Evolutionary conservation across 1,140 invertebrate species (phyloP).

Genomic region (Akabosia matsudoensis): DNA sequence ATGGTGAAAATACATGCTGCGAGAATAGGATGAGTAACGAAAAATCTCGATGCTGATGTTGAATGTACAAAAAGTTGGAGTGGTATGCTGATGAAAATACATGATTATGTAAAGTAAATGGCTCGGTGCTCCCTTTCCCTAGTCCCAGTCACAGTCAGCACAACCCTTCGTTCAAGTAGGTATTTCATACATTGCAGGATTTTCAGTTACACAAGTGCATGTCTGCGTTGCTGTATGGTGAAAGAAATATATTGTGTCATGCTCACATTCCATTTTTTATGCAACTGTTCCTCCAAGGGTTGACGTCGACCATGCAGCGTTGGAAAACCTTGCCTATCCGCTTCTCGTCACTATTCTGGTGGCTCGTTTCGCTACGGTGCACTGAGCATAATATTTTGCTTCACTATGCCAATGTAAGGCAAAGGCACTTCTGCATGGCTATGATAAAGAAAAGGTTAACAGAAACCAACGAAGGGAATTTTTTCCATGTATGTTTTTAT

Average conservation of each 20-base stretch:
- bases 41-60: constrained; percentile 21
- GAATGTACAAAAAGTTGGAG: not conserved
- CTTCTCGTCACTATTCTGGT: not conserved
- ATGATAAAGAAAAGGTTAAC: not conserved
- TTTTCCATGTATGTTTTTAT: not conserved
- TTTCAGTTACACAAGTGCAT: not conserved
- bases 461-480: not conserved
- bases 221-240: not conserved
- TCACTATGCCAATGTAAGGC: not conserved
- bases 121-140: not conserved
- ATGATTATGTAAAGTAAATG: not conserved
- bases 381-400: constrained; percentile 1
- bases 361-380: constrained; percentile 12
- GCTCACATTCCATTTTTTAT: constrained; percentile 7
- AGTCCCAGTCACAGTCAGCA: not conserved
- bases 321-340: not conserved
- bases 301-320: not conserved
- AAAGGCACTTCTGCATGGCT: not conserved
- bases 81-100: not conserved
- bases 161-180: not conserved
- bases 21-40: constrained; percentile 29
- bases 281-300: constrained; percentile 9
- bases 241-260: not conserved
- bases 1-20: not conserved
- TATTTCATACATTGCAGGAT: not conserved